Conservation (phyloP, 2,113 vertebrate species). For the Martes martes region DNA sequence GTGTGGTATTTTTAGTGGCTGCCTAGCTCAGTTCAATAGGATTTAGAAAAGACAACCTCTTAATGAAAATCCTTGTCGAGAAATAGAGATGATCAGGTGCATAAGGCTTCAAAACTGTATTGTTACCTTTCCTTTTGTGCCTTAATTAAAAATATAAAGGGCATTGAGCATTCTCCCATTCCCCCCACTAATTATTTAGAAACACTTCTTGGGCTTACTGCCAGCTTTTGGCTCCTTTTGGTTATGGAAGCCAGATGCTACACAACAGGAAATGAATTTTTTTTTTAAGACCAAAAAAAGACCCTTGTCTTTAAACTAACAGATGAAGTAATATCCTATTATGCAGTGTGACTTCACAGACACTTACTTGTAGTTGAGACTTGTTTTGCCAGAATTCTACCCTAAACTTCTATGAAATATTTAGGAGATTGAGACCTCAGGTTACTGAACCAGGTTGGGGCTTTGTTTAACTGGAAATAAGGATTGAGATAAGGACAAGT, state of each 20-base stretch:
- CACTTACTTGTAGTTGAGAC: conserved; percentile 16
- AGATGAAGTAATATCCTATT: conserved; percentile 62
- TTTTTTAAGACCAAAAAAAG: conserved; percentile 56
- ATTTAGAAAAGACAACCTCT: conserved; percentile 48
- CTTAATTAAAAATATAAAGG: conserved; percentile 61
- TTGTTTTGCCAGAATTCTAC: conserved; percentile 52
- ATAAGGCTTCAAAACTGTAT: background rate
- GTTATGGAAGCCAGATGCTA: conserved; percentile 63
- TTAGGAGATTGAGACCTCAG: conserved; percentile 31
- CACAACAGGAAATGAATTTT: conserved; percentile 57
- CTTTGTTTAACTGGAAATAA: conserved; percentile 47
- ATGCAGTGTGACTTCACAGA: conserved; percentile 56
- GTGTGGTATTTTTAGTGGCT: conserved; percentile 29
- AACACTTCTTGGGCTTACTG: conserved; percentile 61
- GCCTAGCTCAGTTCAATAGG: background rate
- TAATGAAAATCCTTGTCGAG: conserved; percentile 16
- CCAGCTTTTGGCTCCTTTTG: conserved; percentile 56
- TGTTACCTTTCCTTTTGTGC: conserved; percentile 44
- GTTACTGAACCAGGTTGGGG: background rate
- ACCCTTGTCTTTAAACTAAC: conserved; percentile 44
- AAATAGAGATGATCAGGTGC: conserved; percentile 27
- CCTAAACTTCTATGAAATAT: conserved; percentile 68
- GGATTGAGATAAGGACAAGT: background rate
- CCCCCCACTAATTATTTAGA: conserved; percentile 43
- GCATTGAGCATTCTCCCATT: conserved; percentile 32